Evolutionary conservation across 2,113 vertebrate genomes (phyloP).

Genomic region (Synodontis membranacea): DNA sequence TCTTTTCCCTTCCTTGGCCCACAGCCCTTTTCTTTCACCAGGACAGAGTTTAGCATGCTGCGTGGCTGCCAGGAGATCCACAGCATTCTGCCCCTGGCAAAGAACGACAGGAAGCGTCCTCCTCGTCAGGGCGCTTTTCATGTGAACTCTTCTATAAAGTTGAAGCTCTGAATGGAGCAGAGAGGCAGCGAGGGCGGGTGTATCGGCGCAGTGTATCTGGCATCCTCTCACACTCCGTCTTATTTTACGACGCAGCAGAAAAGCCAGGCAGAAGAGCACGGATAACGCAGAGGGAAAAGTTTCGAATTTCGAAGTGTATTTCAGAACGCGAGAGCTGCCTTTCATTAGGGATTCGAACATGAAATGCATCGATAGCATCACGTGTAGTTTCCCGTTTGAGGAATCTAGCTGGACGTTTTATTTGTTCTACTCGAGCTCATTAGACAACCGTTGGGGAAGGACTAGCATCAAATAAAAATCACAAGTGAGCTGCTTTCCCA

Average conservation of each 20-base stretch:
- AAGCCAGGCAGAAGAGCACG: background rate
- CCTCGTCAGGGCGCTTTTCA: constrained; percentile 7
- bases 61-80: constrained; percentile 14
- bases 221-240: background rate
- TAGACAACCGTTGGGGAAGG: background rate
- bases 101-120: constrained; percentile 38
- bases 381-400: background rate
- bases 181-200: background rate
- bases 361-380: background rate
- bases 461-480: background rate
- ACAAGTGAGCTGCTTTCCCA: background rate
- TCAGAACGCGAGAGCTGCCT: background rate
- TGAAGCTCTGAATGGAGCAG: constrained; percentile 8
- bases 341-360: background rate
- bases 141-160: background rate
- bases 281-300: background rate
- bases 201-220: background rate
- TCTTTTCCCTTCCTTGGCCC: background rate
- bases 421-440: background rate
- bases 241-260: background rate
- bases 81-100: constrained; percentile 41
- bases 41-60: constrained; percentile 34
- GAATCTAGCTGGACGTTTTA: background rate
- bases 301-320: background rate
- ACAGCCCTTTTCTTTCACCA: constrained; percentile 29